These are phyloP conservation scores for Hucho hucho DNA, from an alignment of 2,113 vertebrate species.

Conservation along the genomic window DNA sequence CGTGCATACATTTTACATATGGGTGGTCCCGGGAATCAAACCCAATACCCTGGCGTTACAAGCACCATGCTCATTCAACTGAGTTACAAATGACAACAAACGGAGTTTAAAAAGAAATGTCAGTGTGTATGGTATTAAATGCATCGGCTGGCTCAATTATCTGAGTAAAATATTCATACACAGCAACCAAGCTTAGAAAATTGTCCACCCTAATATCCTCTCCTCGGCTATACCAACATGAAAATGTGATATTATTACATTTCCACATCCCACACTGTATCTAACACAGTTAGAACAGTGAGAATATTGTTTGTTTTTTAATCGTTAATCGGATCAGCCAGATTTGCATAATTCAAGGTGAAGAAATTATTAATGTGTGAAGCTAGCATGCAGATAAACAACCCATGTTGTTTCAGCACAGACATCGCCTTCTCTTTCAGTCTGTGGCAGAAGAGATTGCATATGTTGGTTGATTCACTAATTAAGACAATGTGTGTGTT, in stretches of 20 bases:
- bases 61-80: no score
- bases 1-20: no score
- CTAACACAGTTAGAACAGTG: neutral
- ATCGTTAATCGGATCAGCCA: neutral
- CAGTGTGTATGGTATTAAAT: no score
- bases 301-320: constrained; percentile 9
- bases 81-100: no score
- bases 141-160: no score
- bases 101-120: no score
- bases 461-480: neutral
- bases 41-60: no score
- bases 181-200: no score
- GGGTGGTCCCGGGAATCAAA: no score
- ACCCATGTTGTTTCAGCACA: constrained; percentile 8
- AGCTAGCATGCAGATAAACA: neutral
- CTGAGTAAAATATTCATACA: no score
- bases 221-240: no score
- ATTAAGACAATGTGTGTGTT: neutral
- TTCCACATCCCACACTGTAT: neutral
- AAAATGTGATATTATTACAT: neutral
- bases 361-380: constrained; percentile 4
- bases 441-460: neutral
- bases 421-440: neutral
- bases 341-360: neutral
- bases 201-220: no score